These are phyloP conservation scores for Harlomillsia oculata DNA, from an alignment of 1,140 invertebrate genomes.

Conservation along the genomic window DNA sequence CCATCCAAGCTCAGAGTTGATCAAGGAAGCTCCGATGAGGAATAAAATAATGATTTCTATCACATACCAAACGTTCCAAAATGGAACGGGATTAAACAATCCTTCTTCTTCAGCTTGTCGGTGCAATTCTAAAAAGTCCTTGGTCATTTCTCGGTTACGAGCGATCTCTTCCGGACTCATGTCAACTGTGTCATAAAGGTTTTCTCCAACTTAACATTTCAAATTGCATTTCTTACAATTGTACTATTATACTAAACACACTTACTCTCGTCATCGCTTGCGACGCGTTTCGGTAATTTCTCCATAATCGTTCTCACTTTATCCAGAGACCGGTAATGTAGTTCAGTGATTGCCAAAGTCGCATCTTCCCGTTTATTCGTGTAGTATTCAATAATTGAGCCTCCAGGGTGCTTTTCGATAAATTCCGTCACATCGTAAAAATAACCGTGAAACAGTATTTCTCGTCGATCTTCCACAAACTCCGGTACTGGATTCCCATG, in stretches of 20 bases:
- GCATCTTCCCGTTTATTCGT: constrained; percentile 2
- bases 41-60: neutral
- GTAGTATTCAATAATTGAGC: constrained; percentile 10
- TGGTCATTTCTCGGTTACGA: neutral
- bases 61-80: neutral
- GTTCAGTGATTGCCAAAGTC: constrained; percentile 5
- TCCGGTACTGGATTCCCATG: too few species aligned
- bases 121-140: constrained; percentile 8
- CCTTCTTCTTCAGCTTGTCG: neutral
- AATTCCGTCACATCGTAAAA: constrained; percentile 9
- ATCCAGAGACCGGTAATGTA: constrained; percentile 16
- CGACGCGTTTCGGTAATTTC: neutral
- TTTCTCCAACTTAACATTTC: too few species aligned
- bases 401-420: neutral
- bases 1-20: neutral
- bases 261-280: too few species aligned
- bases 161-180: too few species aligned
- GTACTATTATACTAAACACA: too few species aligned
- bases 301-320: constrained; percentile 13
- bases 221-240: too few species aligned
- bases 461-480: too few species aligned
- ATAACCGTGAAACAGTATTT: constrained; percentile 1
- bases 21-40: neutral
- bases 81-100: neutral
- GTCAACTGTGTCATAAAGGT: too few species aligned